A percentile compares a stretch with the other conserved stretches of the same genome.
phyloP scores from a whole-genome alignment of 2,113 vertebrate species.

The Suricata suricatta region DNA sequence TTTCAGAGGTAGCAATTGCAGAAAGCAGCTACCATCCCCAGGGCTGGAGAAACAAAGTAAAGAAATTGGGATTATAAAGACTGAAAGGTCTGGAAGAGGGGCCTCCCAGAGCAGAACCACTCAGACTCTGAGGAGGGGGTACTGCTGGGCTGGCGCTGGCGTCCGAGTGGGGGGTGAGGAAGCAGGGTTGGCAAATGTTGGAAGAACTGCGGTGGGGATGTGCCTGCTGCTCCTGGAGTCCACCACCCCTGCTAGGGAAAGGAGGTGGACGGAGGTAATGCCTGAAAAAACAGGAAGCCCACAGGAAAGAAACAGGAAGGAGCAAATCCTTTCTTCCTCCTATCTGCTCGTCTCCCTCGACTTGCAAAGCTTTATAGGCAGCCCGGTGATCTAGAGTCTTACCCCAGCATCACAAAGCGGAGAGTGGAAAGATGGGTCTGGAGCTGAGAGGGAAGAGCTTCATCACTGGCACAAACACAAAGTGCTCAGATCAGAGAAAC shows the following conservation, averaged over 20 bases:
- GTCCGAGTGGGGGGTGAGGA: background rate
- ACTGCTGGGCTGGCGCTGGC: background rate
- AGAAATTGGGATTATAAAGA: background rate
- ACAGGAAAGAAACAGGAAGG: background rate
- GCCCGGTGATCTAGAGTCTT: background rate
- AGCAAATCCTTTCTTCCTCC: background rate
- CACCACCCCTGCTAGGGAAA: background rate
- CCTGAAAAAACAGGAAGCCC: background rate
- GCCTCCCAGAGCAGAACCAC: background rate
- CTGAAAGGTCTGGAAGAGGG: background rate
- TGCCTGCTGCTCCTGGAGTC: background rate
- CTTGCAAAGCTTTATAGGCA: background rate
- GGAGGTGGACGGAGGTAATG: background rate
- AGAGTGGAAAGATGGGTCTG: background rate
- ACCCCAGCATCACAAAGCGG: background rate
- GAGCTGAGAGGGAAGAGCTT: background rate
- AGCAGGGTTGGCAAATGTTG: background rate
- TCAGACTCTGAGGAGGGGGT: background rate
- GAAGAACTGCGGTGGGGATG: background rate
- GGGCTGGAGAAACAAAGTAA: background rate
- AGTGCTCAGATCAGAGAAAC: background rate
- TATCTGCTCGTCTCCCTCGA: background rate
- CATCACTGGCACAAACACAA: background rate
- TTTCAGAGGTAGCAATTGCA: background rate
- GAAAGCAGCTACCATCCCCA: background rate